A percentile compares a stretch with the other conserved stretches of the same genome.
Conservation (phyloP, 2,797 vertebrate species). For the Hylomyscus alleni region DNA sequence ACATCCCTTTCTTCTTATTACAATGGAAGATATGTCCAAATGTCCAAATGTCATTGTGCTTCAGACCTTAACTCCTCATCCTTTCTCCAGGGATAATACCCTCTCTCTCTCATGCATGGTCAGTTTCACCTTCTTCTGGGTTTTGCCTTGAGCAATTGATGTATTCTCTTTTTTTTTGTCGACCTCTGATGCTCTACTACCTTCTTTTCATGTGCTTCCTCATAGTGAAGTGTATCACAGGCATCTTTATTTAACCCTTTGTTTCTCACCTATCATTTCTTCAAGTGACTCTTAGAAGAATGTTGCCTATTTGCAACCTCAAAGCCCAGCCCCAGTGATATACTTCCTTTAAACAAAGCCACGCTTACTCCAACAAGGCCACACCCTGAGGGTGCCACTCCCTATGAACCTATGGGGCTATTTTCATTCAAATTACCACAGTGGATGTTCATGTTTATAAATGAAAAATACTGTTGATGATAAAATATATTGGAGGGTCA, state of each 20-base stretch:
- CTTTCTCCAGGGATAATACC: neutral
- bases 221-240: neutral
- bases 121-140: neutral
- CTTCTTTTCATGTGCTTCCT: conserved; percentile 4
- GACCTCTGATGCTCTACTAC: neutral
- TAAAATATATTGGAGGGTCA: neutral
- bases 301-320: neutral
- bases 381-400: neutral
- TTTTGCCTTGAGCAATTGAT: neutral
- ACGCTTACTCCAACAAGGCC: neutral
- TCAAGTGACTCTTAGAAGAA: neutral
- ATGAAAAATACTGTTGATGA: neutral
- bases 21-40: neutral
- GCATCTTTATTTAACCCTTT: neutral
- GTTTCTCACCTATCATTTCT: neutral
- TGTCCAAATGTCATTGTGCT: neutral
- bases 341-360: neutral
- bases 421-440: neutral
- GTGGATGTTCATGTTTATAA: neutral
- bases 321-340: neutral
- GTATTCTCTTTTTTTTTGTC: neutral
- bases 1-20: neutral
- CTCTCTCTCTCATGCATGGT: neutral
- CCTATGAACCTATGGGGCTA: neutral
- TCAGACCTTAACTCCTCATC: neutral